phyloP scores from a whole-genome alignment of 1,140 invertebrate genomes.

The Drosophila pseudoananassae region DNA sequence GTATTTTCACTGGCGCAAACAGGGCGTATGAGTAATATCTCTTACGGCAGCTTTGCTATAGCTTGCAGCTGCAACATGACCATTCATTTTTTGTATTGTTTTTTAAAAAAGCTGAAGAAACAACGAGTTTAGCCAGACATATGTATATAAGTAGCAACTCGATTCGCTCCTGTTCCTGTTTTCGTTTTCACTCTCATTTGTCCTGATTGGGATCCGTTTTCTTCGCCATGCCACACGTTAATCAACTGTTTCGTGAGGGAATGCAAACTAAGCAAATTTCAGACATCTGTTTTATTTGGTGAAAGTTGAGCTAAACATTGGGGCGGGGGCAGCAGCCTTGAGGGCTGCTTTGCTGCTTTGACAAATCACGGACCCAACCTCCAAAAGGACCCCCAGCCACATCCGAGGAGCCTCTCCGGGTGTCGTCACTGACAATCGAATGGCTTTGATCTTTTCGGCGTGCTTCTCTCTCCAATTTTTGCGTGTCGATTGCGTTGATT shows the following conservation, averaged over 20 bases:
- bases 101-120: not conserved
- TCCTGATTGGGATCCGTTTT: conserved; percentile 16
- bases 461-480: conserved; percentile 59
- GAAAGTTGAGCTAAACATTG: conserved; percentile 44
- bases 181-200: conserved; percentile 25
- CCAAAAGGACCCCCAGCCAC: conserved; percentile 5
- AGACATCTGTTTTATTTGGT: conserved; percentile 48
- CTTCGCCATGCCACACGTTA: conserved; percentile 26
- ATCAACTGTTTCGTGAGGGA: conserved; percentile 32
- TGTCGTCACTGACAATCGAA: conserved; percentile 74
- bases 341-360: conserved; percentile 63
- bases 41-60: not conserved
- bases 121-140: not conserved
- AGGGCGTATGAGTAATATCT: not conserved
- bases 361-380: conserved; percentile 63
- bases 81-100: too few species aligned
- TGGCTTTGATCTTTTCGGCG: conserved; percentile 77
- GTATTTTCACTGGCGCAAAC: not conserved
- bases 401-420: conserved; percentile 33
- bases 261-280: conserved; percentile 61
- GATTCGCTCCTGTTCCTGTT: not conserved
- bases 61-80: not conserved
- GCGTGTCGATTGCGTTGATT: conserved; percentile 69
- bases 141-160: too few species aligned
- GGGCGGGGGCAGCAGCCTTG: conserved; percentile 20